Percentiles rank a stretch among this genome's conserved stretches.
Evolutionary conservation across 2,888 invertebrate genomes (phyloP).

Genomic region (Bugula neritina): DNA sequence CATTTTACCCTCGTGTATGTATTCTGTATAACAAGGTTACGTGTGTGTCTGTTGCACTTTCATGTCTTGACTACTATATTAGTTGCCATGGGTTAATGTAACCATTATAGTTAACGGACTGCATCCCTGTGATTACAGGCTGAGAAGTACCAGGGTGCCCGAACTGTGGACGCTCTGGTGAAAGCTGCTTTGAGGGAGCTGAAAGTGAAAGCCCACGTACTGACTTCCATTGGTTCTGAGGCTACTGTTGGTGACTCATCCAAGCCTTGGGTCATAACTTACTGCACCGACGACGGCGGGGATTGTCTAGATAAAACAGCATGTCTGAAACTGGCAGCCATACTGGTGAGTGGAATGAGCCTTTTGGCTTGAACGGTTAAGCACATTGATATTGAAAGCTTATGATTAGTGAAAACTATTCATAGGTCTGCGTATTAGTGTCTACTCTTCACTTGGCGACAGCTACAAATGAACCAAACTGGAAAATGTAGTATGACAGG

Average conservation of each 20-base stretch:
- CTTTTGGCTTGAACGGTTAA: too few relatives aligned
- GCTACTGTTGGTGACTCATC: constrained; percentile 4
- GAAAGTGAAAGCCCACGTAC: constrained; percentile 35
- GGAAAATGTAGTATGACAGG: too few relatives aligned
- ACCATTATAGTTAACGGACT: too few relatives aligned
- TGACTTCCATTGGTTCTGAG: background rate
- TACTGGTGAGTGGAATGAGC: constrained; percentile 72
- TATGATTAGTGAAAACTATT: too few relatives aligned
- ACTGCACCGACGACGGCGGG: constrained; percentile 59
- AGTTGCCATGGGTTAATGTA: too few relatives aligned
- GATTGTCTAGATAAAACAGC: constrained; percentile 59
- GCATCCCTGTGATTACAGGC: too few relatives aligned
- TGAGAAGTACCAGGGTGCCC: constrained; percentile 61
- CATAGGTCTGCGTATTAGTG: too few relatives aligned
- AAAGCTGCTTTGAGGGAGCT: constrained; percentile 63
- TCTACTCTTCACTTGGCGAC: too few relatives aligned
- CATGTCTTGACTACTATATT: too few relatives aligned
- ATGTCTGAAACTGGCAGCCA: constrained; percentile 65
- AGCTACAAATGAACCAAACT: too few relatives aligned
- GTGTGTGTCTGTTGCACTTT: too few relatives aligned
- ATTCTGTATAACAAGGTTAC: background rate
- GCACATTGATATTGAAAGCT: too few relatives aligned
- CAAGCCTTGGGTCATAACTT: constrained; percentile 60
- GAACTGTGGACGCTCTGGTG: constrained; percentile 60
- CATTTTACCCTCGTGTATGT: constrained; percentile 63